Percentiles rank a stretch among this genome's conserved stretches.
Evolutionary conservation across 2,113 vertebrate genomes (phyloP).

Genomic region (Pleuronectes platessa): DNA sequence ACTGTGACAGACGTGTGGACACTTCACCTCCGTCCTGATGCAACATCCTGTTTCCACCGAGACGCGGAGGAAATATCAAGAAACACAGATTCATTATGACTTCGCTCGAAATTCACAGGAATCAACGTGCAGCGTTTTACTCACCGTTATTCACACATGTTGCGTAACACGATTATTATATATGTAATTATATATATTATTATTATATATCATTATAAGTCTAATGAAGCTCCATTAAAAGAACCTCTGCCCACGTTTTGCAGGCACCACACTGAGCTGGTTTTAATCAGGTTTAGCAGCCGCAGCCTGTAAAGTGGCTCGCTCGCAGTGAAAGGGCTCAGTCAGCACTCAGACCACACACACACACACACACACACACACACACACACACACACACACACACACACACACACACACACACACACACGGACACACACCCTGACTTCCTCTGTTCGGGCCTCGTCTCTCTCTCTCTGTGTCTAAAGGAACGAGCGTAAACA

Average conservation of each 20-base stretch:
- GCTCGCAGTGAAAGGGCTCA: conserved; percentile 55
- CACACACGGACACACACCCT: too few species aligned
- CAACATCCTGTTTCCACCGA: not conserved
- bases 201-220: not conserved
- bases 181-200: too few species aligned
- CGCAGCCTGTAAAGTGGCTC: conserved; percentile 50
- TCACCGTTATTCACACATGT: not conserved
- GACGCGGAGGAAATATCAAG: not conserved
- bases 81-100: not conserved
- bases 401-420: conserved; percentile 21
- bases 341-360: conserved; percentile 71
- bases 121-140: not conserved
- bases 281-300: conserved; percentile 56
- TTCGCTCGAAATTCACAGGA: not conserved
- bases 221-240: conserved; percentile 8
- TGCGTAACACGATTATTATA: not conserved
- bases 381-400: conserved; percentile 45
- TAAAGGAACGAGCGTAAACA: conserved; percentile 64
- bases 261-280: conserved; percentile 28
- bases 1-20: not conserved
- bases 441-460: too few species aligned
- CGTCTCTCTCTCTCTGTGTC: conserved; percentile 28
- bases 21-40: not conserved
- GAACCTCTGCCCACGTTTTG: conserved; percentile 1
- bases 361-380: conserved; percentile 47